Evolutionary conservation across 2,888 invertebrate species (phyloP).

Genomic region (Stictocephala bisonia): DNA sequence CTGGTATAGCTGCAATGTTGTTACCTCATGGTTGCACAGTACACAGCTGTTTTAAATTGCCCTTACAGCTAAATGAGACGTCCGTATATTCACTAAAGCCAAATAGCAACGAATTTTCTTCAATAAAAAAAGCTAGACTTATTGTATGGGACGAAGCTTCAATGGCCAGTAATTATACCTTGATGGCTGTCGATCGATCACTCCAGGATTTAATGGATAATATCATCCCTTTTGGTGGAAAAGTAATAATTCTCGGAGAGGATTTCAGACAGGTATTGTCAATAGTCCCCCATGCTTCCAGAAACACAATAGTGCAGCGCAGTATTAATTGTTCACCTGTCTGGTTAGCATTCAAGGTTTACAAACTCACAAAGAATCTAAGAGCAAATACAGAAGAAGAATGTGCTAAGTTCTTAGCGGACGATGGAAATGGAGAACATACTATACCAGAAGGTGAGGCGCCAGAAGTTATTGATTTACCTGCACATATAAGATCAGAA

Average conservation of each 20-base stretch:
- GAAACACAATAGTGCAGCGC: slow-evolving; percentile 27
- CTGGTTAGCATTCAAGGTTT: slow-evolving; percentile 45
- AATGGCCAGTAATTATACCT: slow-evolving; percentile 36
- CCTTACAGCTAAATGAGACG: slow-evolving; percentile 36
- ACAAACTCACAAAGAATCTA: slow-evolving; percentile 45
- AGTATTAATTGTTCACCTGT: slow-evolving; percentile 40
- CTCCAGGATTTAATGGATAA: slow-evolving; percentile 34
- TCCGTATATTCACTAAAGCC: neutral
- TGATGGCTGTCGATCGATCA: slow-evolving; percentile 27
- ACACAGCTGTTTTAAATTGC: slow-evolving; percentile 39
- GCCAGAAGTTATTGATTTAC: too few relatives aligned
- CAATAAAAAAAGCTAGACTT: slow-evolving; percentile 11
- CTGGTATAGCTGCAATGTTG: slow-evolving; percentile 59
- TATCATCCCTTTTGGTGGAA: slow-evolving; percentile 47
- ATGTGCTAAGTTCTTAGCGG: slow-evolving; percentile 27
- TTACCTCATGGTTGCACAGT: slow-evolving; percentile 55
- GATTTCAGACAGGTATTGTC: slow-evolving; percentile 43
- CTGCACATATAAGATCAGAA: too few relatives aligned
- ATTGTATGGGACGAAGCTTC: slow-evolving; percentile 51
- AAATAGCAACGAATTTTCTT: slow-evolving; percentile 11
- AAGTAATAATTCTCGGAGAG: slow-evolving; percentile 45
- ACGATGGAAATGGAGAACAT: slow-evolving; percentile 44
- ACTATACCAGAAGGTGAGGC: too few relatives aligned
- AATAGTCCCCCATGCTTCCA: slow-evolving; percentile 33
- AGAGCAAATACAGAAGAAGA: slow-evolving; percentile 41